These are phyloP conservation scores for Digitonthophagus gazella DNA, from an alignment of 2,888 invertebrate species.

Conservation along the genomic window DNA sequence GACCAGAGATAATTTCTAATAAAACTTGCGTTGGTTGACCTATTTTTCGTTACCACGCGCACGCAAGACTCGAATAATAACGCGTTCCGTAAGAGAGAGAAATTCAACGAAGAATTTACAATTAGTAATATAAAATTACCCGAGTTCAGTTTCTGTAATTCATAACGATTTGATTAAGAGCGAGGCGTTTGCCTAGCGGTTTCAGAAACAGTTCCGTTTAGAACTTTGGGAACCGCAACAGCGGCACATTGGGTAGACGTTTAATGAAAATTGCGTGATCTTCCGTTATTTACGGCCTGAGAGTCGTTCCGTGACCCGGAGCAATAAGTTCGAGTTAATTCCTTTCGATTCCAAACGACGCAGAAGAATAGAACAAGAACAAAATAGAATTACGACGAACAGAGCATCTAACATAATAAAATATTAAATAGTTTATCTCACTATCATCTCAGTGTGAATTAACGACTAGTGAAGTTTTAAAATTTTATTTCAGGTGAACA, in stretches of 20 bases:
- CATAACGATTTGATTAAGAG: background rate
- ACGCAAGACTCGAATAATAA: background rate
- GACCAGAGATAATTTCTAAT: background rate
- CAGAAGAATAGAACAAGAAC: background rate
- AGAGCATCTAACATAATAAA: background rate
- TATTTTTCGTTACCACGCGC: background rate
- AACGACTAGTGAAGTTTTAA: conserved; percentile 13
- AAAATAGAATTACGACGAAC: background rate
- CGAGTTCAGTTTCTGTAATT: background rate
- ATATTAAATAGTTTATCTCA: background rate
- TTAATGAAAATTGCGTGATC: conserved; percentile 17
- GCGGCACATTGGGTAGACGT: conserved; percentile 3
- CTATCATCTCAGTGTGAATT: background rate
- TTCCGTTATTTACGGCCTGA: conserved; percentile 10
- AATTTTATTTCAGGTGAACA: conserved; percentile 75
- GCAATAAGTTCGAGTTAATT: conserved; percentile 7
- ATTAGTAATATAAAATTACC: too few relatives aligned
- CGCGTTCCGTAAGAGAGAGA: too few relatives aligned
- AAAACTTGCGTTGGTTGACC: background rate
- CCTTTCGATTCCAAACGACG: background rate
- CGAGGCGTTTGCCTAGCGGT: background rate
- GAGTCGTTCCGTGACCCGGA: conserved; percentile 6
- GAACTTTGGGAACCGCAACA: background rate
- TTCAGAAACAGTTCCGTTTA: background rate
- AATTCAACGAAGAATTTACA: too few relatives aligned